phyloP scores from a whole-genome alignment of 2,797 vertebrate genomes.

The Vespertilio murinus region DNA sequence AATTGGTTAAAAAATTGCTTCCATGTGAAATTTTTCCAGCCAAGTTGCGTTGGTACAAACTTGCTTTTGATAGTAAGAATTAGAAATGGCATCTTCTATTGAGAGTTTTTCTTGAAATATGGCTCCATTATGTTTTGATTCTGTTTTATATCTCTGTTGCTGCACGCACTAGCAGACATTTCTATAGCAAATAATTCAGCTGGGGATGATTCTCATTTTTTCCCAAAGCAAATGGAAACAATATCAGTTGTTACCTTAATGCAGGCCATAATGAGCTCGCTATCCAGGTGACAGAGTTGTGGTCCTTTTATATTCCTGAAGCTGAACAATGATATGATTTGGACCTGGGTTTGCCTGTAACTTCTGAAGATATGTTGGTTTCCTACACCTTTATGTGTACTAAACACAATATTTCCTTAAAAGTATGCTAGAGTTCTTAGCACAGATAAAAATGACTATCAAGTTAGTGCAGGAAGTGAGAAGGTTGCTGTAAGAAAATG shows the following conservation, averaged over 20 bases:
- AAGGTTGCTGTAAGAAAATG: neutral
- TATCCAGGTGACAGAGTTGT: neutral
- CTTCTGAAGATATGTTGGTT: neutral
- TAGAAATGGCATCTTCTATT: neutral
- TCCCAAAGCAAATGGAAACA: slow-evolving; percentile 18
- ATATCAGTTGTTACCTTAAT: neutral
- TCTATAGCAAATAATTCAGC: neutral
- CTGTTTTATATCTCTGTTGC: neutral
- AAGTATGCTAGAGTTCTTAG: neutral
- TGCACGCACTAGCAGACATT: neutral
- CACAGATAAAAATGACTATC: neutral
- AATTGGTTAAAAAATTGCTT: slow-evolving; percentile 37
- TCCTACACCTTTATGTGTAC: neutral
- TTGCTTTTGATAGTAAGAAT: slow-evolving; percentile 24
- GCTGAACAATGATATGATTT: neutral
- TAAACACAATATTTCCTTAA: neutral
- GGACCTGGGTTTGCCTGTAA: neutral
- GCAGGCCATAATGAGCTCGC: neutral
- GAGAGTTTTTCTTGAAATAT: slow-evolving; percentile 4
- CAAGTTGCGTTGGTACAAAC: neutral
- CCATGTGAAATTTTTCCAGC: neutral
- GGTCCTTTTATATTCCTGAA: neutral
- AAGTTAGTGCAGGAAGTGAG: neutral
- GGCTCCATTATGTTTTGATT: neutral
- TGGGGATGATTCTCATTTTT: neutral